A percentile compares a stretch with the other conserved stretches of the same genome.
Evolutionary conservation across 2,888 invertebrate genomes (phyloP).

Genomic region (Criorhina ranunculi): DNA sequence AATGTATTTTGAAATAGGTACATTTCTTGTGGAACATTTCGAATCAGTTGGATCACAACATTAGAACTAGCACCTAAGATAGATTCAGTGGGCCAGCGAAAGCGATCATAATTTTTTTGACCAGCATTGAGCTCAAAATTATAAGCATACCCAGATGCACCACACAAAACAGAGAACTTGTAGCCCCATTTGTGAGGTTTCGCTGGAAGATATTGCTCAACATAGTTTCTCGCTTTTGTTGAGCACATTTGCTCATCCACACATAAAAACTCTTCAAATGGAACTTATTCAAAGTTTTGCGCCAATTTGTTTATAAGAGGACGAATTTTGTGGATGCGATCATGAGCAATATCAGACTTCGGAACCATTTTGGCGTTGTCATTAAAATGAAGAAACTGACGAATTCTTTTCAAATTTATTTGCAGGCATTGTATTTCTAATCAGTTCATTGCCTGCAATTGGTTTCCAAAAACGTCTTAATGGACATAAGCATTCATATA

Average conservation of each 20-base stretch:
- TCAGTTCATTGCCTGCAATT: constrained; percentile 11
- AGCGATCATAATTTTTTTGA: constrained; percentile 27
- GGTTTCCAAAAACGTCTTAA: constrained; percentile 15
- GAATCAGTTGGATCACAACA: constrained; percentile 15
- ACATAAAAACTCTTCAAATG: constrained; percentile 16
- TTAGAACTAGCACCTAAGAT: constrained; percentile 26
- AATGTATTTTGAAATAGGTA: constrained; percentile 16
- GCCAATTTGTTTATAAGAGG: background rate
- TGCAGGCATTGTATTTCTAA: constrained; percentile 10
- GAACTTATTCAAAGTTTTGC: background rate
- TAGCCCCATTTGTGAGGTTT: constrained; percentile 6
- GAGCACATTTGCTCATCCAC: constrained; percentile 13
- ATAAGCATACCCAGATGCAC: constrained; percentile 10
- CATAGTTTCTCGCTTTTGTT: constrained; percentile 16
- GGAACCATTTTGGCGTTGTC: constrained; percentile 1
- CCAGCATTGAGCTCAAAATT: constrained; percentile 17
- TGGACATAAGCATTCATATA: background rate
- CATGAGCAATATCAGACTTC: background rate
- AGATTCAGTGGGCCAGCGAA: constrained; percentile 17
- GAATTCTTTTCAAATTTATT: constrained; percentile 21
- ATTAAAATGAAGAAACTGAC: constrained; percentile 8
- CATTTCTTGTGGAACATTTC: constrained; percentile 11
- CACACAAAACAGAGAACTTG: constrained; percentile 14
- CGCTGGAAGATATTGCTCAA: constrained; percentile 8
- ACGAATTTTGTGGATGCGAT: background rate